These are phyloP conservation scores for Paracyclopina nana DNA, from an alignment of 1,140 invertebrate genomes.

Conservation along the genomic window DNA sequence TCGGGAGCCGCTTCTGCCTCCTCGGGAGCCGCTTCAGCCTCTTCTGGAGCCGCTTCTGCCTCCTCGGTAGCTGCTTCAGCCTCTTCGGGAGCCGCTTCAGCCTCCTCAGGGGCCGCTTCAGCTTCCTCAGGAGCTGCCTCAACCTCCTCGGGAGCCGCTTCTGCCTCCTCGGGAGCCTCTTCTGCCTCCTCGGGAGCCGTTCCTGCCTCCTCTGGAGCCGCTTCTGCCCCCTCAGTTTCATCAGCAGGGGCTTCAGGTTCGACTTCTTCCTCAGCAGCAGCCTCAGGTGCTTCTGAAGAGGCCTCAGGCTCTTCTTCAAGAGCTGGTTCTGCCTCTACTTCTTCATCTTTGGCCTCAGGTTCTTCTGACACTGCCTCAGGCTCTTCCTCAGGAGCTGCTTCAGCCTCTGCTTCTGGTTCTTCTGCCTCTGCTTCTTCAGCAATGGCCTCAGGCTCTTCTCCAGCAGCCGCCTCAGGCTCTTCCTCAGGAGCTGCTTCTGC, in stretches of 20 bases:
- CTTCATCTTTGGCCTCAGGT: neutral
- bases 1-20: neutral
- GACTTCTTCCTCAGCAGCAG: neutral
- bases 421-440: neutral
- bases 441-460: neutral
- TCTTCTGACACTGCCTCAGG: neutral
- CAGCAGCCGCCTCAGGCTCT: neutral
- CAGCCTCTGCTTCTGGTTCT: neutral
- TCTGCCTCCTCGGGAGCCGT: neutral
- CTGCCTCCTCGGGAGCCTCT: neutral
- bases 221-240: neutral
- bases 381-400: neutral
- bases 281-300: neutral
- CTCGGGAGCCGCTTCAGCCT: neutral
- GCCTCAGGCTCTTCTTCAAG: neutral
- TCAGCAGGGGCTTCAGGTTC: neutral
- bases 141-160: neutral
- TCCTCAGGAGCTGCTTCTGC: neutral
- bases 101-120: neutral
- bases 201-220: neutral
- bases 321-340: neutral
- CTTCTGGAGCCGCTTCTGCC: neutral
- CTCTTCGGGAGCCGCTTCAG: neutral
- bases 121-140: neutral
- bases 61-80: neutral